A percentile compares a stretch with the other conserved stretches of the same genome.
phyloP scores from a whole-genome alignment of 2,888 invertebrate genomes.

The Agrochola macilenta region DNA sequence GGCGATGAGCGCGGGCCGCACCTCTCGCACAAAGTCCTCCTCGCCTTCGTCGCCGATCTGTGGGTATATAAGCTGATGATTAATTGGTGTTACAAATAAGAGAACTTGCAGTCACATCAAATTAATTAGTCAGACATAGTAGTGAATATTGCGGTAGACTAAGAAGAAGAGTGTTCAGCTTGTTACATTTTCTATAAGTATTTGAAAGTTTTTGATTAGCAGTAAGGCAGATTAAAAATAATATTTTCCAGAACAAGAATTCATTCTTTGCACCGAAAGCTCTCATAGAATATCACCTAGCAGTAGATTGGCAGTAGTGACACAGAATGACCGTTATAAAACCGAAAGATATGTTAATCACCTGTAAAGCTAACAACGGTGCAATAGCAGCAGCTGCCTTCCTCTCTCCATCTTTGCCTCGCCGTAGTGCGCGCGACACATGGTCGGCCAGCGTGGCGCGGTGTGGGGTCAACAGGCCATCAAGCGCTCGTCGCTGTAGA shows the following conservation, averaged over 20 bases:
- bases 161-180: neutral
- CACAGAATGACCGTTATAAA: neutral
- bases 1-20: conserved; percentile 93
- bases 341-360: conserved; percentile 73
- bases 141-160: neutral
- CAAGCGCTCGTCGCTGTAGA: conserved; percentile 94
- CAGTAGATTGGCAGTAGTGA: neutral
- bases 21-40: conserved; percentile 93
- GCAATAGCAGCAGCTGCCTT: conserved; percentile 95
- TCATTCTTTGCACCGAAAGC: neutral
- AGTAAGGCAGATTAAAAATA: neutral
- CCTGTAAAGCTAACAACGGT: conserved; percentile 95
- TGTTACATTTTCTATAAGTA: neutral
- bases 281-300: neutral
- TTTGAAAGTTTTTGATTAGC: neutral
- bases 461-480: conserved; percentile 94
- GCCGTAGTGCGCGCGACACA: conserved; percentile 94
- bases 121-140: neutral
- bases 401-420: conserved; percentile 96
- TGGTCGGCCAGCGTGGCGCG: conserved; percentile 95
- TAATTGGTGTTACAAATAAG: neutral
- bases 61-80: neutral
- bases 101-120: neutral
- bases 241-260: neutral
- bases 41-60: conserved; percentile 90